Conservation (phyloP, 2,888 invertebrate genomes). For the Ochropacha duplaris region DNA sequence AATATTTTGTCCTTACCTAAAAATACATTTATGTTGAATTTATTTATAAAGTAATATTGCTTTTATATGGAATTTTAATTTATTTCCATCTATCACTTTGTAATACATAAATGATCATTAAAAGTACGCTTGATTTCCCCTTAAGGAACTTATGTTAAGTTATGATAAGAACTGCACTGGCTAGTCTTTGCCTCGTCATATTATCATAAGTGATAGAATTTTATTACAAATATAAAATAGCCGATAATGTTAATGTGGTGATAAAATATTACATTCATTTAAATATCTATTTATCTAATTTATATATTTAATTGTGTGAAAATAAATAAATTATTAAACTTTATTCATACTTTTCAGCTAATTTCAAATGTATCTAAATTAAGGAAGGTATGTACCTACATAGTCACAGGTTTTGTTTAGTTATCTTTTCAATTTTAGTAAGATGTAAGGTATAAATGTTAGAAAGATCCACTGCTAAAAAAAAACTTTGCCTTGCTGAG, state of each 20-base stretch:
- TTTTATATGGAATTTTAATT: background rate
- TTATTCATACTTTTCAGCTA: too few relatives aligned
- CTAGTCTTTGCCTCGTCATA: constrained; percentile 12
- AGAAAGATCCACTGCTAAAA: too few relatives aligned
- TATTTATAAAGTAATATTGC: background rate
- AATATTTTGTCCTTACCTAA: too few relatives aligned
- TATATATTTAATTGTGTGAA: too few relatives aligned
- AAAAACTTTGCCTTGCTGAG: too few relatives aligned
- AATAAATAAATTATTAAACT: too few relatives aligned
- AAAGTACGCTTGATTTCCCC: background rate
- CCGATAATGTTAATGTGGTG: background rate
- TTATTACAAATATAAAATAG: background rate
- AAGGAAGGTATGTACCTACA: too few relatives aligned
- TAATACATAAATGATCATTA: background rate
- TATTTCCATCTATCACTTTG: background rate
- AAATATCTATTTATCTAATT: too few relatives aligned
- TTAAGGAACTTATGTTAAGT: background rate
- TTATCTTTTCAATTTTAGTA: too few relatives aligned
- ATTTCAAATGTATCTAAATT: too few relatives aligned
- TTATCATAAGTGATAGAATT: background rate
- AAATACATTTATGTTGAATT: background rate
- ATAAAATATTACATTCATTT: background rate
- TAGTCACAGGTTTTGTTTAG: too few relatives aligned
- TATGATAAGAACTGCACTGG: background rate
- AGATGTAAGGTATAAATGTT: too few relatives aligned